phyloP scores from a whole-genome alignment of 2,888 invertebrate genomes.

The Acleris literana region DNA sequence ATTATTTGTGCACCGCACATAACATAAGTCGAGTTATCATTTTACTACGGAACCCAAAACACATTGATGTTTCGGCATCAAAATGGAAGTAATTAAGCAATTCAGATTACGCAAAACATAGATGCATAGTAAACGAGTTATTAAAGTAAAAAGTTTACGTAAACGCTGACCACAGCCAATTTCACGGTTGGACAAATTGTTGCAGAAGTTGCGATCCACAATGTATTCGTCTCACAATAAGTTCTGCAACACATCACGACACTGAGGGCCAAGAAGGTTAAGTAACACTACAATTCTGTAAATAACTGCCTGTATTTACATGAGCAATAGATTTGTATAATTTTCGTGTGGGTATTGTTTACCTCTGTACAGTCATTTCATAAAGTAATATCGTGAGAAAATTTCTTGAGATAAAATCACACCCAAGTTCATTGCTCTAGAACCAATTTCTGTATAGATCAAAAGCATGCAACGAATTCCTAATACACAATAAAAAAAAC shows the following conservation, averaged over 20 bases:
- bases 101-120: slow-evolving; percentile 15
- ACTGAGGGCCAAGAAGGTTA: no score
- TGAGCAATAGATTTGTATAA: no score
- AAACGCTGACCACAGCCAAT: slow-evolving; percentile 25
- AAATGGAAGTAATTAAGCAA: slow-evolving; percentile 12
- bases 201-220: slow-evolving; percentile 30
- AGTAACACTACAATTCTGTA: no score
- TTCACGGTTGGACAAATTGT: slow-evolving; percentile 30
- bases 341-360: no score
- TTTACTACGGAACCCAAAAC: no score
- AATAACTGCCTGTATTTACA: no score
- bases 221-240: slow-evolving; percentile 18
- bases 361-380: not conserved
- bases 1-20: no score
- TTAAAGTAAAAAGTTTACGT: slow-evolving; percentile 17
- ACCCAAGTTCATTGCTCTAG: slow-evolving; percentile 13
- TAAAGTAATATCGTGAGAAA: not conserved
- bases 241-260: slow-evolving; percentile 9
- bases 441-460: slow-evolving; percentile 19
- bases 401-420: slow-evolving; percentile 15
- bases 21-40: no score
- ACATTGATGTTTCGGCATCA: not conserved
- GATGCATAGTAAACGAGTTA: slow-evolving; percentile 13
- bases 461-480: slow-evolving; percentile 30
- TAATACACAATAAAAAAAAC: slow-evolving; percentile 37